These are phyloP conservation scores for Invenusta paracnida DNA, from an alignment of 2,888 invertebrate genomes.

Conservation along the genomic window DNA sequence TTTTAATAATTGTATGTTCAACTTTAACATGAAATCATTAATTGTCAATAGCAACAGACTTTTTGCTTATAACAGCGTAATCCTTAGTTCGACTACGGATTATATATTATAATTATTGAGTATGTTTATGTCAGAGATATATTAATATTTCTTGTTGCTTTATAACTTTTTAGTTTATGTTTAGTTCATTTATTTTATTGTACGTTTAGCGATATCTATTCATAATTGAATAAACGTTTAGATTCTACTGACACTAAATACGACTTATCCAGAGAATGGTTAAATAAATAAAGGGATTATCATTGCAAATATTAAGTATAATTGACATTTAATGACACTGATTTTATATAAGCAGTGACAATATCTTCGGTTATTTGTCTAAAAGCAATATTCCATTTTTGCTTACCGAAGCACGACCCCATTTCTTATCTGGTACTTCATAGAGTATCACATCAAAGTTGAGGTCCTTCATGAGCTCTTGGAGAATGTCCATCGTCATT, in stretches of 20 bases:
- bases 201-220: not conserved
- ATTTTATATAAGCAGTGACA: too few species aligned
- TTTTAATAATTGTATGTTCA: not conserved
- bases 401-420: constrained; percentile 51
- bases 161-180: not conserved
- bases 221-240: not conserved
- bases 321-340: too few species aligned
- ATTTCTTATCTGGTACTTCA: constrained; percentile 64
- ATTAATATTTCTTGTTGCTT: not conserved
- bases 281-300: too few species aligned
- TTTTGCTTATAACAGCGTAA: too few species aligned
- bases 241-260: not conserved
- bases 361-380: too few species aligned
- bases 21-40: not conserved
- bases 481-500: constrained; percentile 90
- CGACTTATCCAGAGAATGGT: not conserved
- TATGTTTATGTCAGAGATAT: not conserved
- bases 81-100: not conserved
- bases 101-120: not conserved
- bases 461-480: constrained; percentile 85
- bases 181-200: not conserved
- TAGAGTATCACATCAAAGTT: constrained; percentile 88
- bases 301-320: too few species aligned
- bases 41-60: not conserved
- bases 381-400: too few species aligned